A percentile compares a stretch with the other conserved stretches of the same genome.
Conservation (phyloP, 2,113 vertebrate species). For the Microtus montanus region DNA sequence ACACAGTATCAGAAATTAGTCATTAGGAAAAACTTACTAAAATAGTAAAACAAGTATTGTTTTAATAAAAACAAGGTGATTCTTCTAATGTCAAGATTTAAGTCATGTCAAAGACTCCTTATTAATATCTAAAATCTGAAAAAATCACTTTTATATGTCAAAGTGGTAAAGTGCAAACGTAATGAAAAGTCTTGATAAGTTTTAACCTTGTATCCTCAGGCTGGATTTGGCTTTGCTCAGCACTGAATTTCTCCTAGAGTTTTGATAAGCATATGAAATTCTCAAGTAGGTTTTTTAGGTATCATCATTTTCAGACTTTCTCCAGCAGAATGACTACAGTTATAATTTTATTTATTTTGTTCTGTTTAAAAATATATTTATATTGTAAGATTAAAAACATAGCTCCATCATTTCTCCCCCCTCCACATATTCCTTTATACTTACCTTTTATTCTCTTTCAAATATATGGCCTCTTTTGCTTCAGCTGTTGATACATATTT, state of each 20-base stretch:
- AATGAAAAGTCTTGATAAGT: not conserved
- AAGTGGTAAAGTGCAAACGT: not conserved
- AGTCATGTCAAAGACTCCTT: not conserved
- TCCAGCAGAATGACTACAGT: not conserved
- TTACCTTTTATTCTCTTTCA: not conserved
- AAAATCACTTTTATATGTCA: not conserved
- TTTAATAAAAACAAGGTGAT: not conserved
- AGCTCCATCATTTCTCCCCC: not conserved
- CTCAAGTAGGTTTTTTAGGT: not conserved
- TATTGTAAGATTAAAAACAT: not conserved
- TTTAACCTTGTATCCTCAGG: not conserved
- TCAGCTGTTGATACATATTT: not conserved
- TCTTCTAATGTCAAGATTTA: not conserved
- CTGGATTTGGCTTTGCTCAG: not conserved
- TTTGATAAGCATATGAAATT: not conserved
- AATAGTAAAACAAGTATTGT: not conserved
- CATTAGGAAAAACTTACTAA: not conserved
- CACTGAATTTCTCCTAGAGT: not conserved
- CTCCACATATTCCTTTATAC: accelerated
- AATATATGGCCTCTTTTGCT: not conserved
- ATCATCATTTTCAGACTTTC: not conserved
- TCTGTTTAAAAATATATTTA: not conserved
- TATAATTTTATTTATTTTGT: not conserved
- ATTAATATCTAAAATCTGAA: not conserved
- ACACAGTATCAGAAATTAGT: not conserved